Base-by-base conservation (phyloP, 1,140 invertebrate species). In the Branchinecta lynchi region DNA sequence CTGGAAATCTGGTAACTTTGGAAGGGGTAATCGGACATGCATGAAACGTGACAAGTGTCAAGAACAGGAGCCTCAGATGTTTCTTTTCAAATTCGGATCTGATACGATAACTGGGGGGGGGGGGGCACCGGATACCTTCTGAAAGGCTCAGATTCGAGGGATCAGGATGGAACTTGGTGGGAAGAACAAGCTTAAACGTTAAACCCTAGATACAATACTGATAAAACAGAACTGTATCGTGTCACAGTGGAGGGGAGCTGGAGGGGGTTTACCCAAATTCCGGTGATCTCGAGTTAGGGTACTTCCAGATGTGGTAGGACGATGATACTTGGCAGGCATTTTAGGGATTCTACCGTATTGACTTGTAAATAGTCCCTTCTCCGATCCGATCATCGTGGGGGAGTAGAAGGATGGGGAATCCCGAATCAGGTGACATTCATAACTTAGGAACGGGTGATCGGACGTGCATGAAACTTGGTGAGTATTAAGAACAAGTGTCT, bases 381-480 rank as follows among this genome's bases (percentile, higher is more conserved):
- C 46, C 9, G 46, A 51, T 51, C n/a, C n/a, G 46, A 51, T n/a
- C 46, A 51, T 51, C 46, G 9, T 9, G 46, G 46, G 46, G 46
- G 46, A 9, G 46, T 9, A 51, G n/a, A n/a, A n/a, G 46, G n/a
- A n/a, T 9, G 46, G 46, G n/a, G n/a, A 51, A 51, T 9, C n/a
- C n/a, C 46, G n/a, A n/a, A n/a, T n/a, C n/a, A n/a, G n/a, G n/a
- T n/a, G 46, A n/a, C n/a, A 51, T 51, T 51, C n/a, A 51, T 51
- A 51, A 51, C 46, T 51, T 51, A 51, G 9, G 46, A 51, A n/a
- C n/a, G 46, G 46, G 46, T 51, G 46, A 51, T 51, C 46, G n/a
- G 46, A 51, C n/a, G 9, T 51, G 9, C 9, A 51, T 51, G 46
- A 51, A 51, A 9, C n/a, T 51, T 51, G 46, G n/a, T 51, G n/a